Evolutionary conservation across 1,140 invertebrate species (phyloP), one percentile per base, ranked within the genome.

Genomic region (Saccostrea glomerata): DNA sequence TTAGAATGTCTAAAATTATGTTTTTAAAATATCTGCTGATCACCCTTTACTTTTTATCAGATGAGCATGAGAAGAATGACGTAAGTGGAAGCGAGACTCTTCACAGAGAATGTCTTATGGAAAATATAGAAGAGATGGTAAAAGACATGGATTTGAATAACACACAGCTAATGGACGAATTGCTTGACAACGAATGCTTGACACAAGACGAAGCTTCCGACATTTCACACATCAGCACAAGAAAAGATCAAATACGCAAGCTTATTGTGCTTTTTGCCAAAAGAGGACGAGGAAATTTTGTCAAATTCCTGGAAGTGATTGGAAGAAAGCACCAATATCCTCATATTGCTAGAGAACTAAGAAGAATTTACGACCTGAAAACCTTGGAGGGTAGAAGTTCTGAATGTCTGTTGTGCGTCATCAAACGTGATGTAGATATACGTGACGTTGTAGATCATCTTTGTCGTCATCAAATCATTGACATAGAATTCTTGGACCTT

Each of bases 361-460:
- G 77, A 25, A 20, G 73, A 47, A 77, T 85, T 13, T 89, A 89
- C 55, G 84, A 85, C 36, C 77, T 12, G 12, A 89, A 82, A 66
- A 73, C 23, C 17, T 36, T 25, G 2, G 86, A 87, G 30, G 55
- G 30, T 55, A 84, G 58, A 23, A 17, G 17, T 15, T 63, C 82
- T 7, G 20, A 84, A 63, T 89, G 89, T 82, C 20, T 87, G 12
- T 47, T 87, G 4, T 89, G 89, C 66, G 70, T 86, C 13, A 63
- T 89, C n/a, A 89, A 89, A 55, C 66, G 82, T 13, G 89, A 89
- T 40, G 89, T 89, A 2, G 83, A 73, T 15, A 58, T 89, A 23
- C 84, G 58, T 30, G 86, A 87, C 82, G 86, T 89, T 4, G 84
- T 87, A 40, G 86, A 89, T 60, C 87, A 89, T 15, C 58, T 89